Percentiles rank a stretch among this genome's conserved stretches.
Evolutionary conservation across 2,888 invertebrate genomes (phyloP).

Genomic region (Ectropis crepuscularia): DNA sequence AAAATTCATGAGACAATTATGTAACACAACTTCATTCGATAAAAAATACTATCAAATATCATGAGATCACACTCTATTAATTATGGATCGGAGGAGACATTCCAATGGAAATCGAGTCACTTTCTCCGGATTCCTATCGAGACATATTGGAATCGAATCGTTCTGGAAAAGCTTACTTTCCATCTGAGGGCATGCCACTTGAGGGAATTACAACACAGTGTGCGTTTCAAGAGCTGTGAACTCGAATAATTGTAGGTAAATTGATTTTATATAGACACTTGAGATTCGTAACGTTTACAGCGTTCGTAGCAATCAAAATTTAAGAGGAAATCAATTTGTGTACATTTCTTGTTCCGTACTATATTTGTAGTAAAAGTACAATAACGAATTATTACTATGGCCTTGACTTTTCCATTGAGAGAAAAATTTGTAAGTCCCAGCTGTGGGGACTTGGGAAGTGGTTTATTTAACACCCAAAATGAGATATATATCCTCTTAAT

Average conservation of each 20-base stretch:
- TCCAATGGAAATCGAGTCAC: slow-evolving; percentile 28
- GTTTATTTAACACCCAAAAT: too few species aligned
- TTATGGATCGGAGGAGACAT: slow-evolving; percentile 21
- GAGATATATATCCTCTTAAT: too few species aligned
- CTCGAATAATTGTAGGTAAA: neutral
- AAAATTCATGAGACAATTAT: too few species aligned
- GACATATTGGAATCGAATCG: slow-evolving; percentile 22
- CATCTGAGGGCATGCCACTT: slow-evolving; percentile 11
- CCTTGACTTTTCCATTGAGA: too few species aligned
- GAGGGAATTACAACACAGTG: slow-evolving; percentile 2
- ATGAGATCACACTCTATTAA: slow-evolving; percentile 20
- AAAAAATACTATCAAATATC: neutral
- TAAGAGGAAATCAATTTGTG: neutral
- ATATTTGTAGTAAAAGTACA: too few species aligned
- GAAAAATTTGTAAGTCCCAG: too few species aligned
- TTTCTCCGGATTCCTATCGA: slow-evolving; percentile 26
- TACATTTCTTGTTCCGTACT: too few species aligned
- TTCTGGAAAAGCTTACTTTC: slow-evolving; percentile 26
- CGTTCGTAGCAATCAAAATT: neutral
- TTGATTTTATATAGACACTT: neutral
- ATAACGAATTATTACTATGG: too few species aligned
- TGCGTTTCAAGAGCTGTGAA: neutral
- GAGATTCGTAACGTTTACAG: neutral
- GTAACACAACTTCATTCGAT: too few species aligned
- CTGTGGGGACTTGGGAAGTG: too few species aligned